Base-by-base conservation (phyloP, 2,797 vertebrate species). In the Gephyroberyx darwinii region DNA sequence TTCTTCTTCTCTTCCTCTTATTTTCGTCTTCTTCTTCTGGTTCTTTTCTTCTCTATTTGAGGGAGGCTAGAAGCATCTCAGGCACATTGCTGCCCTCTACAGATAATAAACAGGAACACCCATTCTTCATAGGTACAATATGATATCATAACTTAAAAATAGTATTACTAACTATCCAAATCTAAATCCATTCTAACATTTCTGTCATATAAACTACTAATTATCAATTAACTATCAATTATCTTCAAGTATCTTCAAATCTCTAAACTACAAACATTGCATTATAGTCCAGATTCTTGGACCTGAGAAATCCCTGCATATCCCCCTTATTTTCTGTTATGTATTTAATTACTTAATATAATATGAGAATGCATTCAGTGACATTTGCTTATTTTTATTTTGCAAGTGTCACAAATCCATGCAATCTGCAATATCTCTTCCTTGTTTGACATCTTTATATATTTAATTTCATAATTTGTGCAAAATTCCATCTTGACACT, bases 1-100 rank as follows among this genome's bases (percentile, higher is more conserved):
- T 91, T 92, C 91, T 91, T 92, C 90, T 70, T 54, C 56, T 1
- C 53, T 5, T 56, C 22, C 0, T 8, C 59, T 2, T 79, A 81
- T 87, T 83, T 31, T 7, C 13, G 14, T 16, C 53, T 31, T 17
- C 53, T 31, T 17, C 12, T 14, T 20, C 53, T 31, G 2, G 5
- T 26, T n/a, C 22, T 26, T 8, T 57, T 57, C 33, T 57, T 57
- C 33, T 57, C 55, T 58, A 0, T 35, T 41, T 22, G 5, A 22
- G 4, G 26, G 14, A 66, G 31, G 14, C 16, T 72, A 45, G 6
- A 6, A 0, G 8, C 0, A 26, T 22, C 10, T 53, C 4, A 1
- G 51, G 51, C 7, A 19, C 1, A 0, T 0, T 7, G 22, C 54
- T 73, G 90, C 86, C 79, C 71, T n/a, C 88, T 1, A 54, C 9